Percentiles rank a stretch among this genome's conserved stretches.
Evolutionary conservation across 2,797 vertebrate species (phyloP).

Genomic region (Semaprochilodus insignis): DNA sequence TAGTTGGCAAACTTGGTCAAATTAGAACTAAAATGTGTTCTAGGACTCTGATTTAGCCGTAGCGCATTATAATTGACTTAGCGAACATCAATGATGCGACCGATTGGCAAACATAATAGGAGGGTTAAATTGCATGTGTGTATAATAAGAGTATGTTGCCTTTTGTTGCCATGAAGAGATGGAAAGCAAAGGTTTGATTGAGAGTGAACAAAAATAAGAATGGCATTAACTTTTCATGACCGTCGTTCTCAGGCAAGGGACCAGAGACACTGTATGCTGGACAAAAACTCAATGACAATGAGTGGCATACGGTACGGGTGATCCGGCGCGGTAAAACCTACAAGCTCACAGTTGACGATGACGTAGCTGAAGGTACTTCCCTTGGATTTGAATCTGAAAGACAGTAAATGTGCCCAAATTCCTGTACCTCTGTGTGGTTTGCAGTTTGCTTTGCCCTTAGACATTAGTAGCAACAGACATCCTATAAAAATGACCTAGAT

Average conservation of each 20-base stretch:
- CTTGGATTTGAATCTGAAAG: conserved; percentile 61
- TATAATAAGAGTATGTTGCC: not conserved
- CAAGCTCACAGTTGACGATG: conserved; percentile 97
- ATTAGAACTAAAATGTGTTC: no score
- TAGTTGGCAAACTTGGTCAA: no score
- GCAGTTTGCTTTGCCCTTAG: conserved; percentile 16
- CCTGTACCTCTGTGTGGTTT: not conserved
- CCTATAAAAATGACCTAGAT: not conserved
- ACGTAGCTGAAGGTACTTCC: conserved; percentile 94
- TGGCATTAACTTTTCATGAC: conserved; percentile 85
- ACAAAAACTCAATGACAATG: conserved; percentile 99
- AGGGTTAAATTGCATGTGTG: not conserved
- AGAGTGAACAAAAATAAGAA: conserved; percentile 58
- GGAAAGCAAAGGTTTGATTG: conserved; percentile 79
- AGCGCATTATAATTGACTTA: no score
- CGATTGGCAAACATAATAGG: no score
- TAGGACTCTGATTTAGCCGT: no score
- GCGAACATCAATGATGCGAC: no score
- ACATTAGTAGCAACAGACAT: not conserved
- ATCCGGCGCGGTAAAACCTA: conserved; percentile 97
- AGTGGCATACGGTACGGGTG: conserved; percentile 98
- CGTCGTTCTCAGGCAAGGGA: conserved; percentile 94
- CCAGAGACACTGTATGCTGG: conserved; percentile 98
- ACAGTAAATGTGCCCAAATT: conserved; percentile 10
- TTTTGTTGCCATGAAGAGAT: not conserved